Evolutionary conservation across 2,888 invertebrate genomes (phyloP), one percentile per base, ranked within the genome.

Genomic region (Mythimna albipuncta): DNA sequence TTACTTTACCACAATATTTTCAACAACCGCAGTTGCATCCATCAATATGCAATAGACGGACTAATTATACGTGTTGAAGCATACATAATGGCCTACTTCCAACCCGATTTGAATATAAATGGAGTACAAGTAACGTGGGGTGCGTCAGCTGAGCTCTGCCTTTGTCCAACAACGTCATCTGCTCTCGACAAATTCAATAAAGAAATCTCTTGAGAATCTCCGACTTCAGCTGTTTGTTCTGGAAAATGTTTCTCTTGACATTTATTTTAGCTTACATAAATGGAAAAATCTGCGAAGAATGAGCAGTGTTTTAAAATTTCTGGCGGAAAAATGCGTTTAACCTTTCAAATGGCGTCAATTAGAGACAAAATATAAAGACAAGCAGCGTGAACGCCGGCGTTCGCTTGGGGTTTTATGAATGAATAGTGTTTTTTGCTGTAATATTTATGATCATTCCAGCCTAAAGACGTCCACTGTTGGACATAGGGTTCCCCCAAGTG

Each of bases 81-180:
- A 66, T 44, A 70, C 66, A 57, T 47, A 58, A 67, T 62, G 83
- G 11, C 57, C 67, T 47, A 76, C 13, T 73, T 72, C n/a, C 44
- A 66, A 6, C 19, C 32, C 16, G 55, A 76, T 81, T 75, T 78
- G 75, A 82, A 82, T 81, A 71, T 66, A 81, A 82, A 81, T 79
- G 58, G 66, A 16, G 65, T 61, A 58, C 38, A 72, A 79, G 59
- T 64, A 63, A 61, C 9, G 52, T 55, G 55, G 68, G 47, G 68
- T 74, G 75, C 68, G 81, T 71, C 81, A 81, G 47, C 58, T 11
- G 32, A 21, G 54, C 47, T 10, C 38, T 57, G 50, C 59, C 61
- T 68, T 74, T 68, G 57, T 70, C 2, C 6, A 13, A 52, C n/a
- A 5, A 35, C 62, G 68, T 70, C 69, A 65, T 74, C 41, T 69